Evolutionary conservation across 2,888 invertebrate genomes (phyloP), one percentile per base, ranked within the genome.

Genomic region (Rhamphomyia laevipes): DNA sequence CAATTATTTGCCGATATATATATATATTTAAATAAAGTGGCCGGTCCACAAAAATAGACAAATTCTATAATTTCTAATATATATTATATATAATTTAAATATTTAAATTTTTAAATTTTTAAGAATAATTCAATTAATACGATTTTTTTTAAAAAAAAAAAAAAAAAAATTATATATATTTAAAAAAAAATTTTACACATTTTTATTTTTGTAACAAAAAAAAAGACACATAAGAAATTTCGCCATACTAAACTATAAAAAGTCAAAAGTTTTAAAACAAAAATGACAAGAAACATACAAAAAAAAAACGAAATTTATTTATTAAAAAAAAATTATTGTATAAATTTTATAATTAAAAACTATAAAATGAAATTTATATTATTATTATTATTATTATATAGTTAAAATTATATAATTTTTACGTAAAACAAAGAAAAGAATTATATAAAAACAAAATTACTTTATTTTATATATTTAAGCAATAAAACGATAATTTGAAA

Each of bases 301-400:
- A n/a, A n/a, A n/a, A n/a, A 7, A 27, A 27, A 27, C 23, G 23
- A 27, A 27, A 27, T 27, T 27, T 27, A 27, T 27, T 27, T 27
- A 27, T 27, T 27, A 6, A 27, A 27, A 49, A 46, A 42, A 30
- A 13, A 48, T 49, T 49, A 48, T 23, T 41, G 49, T 37, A 45
- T 47, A 30, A 11, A 46, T 37, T 44, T 30, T 47, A 50, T 52
- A 52, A 58, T 52, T 53, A 47, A 48, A 55, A 53, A 57, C 54
- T 60, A 54, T 54, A 48, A 54, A 51, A 52, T 49, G 43, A 48
- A 51, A 57, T 53, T 51, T n/a, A 55, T 54, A 59, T 60, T 61
- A 57, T 58, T 59, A 61, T 61, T 58, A 56, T 56, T 57, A 56
- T 55, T 58, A 54, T 59, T 59, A 57, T 57, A 17, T 11, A 21